phyloP scores from a whole-genome alignment of 2,113 vertebrate genomes.

The Pelmatolapia mariae region DNA sequence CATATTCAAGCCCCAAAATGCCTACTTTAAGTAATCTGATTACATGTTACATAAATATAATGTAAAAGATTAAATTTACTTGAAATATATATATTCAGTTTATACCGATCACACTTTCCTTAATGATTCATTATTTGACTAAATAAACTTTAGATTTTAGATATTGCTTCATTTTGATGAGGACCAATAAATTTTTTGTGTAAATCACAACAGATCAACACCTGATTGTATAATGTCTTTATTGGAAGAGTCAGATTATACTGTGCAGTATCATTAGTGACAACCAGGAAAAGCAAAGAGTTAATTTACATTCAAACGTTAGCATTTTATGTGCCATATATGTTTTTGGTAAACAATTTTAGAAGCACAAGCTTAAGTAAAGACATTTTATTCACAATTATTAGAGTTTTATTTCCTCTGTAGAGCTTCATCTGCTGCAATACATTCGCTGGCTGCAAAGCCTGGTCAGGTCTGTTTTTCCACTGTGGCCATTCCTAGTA shows the following conservation, averaged over 20 bases:
- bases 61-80: not conserved
- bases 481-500: not conserved
- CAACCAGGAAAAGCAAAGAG: not conserved
- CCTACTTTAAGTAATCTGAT: not conserved
- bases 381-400: not conserved
- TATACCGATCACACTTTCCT: not conserved
- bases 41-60: not conserved
- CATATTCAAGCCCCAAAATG: not conserved
- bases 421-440: not conserved
- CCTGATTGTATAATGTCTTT: not conserved
- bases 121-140: not conserved
- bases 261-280: not conserved
- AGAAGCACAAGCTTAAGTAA: not conserved
- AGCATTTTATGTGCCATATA: not conserved
- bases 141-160: not conserved
- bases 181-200: not conserved
- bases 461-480: not conserved
- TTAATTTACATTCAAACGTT: not conserved
- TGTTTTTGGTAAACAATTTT: not conserved
- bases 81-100: not conserved
- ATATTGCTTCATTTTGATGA: not conserved
- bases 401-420: not conserved
- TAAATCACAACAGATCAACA: not conserved
- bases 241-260: not conserved
- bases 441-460: not conserved